Evolutionary conservation across 37 sponge, comb jelly and placozoan species (phyloP), one percentile per base, ranked within the genome.

Genomic region (Petrosia ficiformis): DNA sequence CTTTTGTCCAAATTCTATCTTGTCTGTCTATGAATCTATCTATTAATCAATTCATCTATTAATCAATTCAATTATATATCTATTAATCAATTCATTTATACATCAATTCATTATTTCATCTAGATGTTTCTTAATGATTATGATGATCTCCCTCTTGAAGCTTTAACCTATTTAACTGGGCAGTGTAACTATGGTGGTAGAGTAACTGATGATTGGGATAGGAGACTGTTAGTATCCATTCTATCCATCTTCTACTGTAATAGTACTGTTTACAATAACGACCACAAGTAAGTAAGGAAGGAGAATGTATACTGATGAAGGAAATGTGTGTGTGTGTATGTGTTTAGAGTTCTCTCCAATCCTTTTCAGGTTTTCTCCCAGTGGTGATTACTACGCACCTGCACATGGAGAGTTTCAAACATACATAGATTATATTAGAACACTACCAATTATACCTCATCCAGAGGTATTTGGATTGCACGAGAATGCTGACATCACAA

Each of bases 61-160:
- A 24, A 11, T 65, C 11, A n/a, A n/a, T n/a, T n/a, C n/a, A n/a
- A n/a, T n/a, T n/a, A 48, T 44, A 25, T 54, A n/a, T 44, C 6
- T 6, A 10, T 24, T n/a, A 42, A 48, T 73, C 4, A 25, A 24
- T 73, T 24, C 6, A 29, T 19, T 48, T 19, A 14, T 19, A 48
- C 14, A 30, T 4, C 35, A 1, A 65, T 33, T 68, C 19, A 67
- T 29, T 54, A 22, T 69, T 34, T 28, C 26, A 25, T 63, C 0
- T 61, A 92, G 87, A 97, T 97, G 98, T 97, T 97, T 71, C 86
- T 97, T 56, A 97, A 97, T 79, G 98, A 97, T 42, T 97, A 97
- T 74, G 85, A 91, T 11, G 88, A 91, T 21, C 35, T 92, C 0
- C 98, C 98, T 8, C 77, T 94, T 54, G 87, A 79, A 41, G 98